Conservation (phyloP, 2,113 vertebrate species). For the Naja naja region DNA sequence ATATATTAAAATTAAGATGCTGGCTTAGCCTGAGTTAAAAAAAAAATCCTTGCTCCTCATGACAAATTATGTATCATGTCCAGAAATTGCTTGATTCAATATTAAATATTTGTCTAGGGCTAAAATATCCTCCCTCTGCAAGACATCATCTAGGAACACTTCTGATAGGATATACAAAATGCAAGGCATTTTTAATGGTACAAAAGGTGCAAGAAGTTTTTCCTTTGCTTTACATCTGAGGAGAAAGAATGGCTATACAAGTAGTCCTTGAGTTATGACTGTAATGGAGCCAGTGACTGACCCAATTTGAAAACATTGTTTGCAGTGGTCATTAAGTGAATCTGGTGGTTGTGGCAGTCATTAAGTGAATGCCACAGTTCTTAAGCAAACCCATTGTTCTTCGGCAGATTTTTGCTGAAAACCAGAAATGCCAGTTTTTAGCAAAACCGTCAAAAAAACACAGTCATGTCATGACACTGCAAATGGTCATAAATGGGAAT, state of each 20-base stretch:
- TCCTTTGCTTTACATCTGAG: background rate
- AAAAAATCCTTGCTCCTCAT: background rate
- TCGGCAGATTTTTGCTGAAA: background rate
- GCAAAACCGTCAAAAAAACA: too few species aligned
- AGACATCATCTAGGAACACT: background rate
- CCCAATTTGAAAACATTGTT: background rate
- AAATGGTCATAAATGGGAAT: too few species aligned
- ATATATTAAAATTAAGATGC: too few species aligned
- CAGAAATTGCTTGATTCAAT: background rate
- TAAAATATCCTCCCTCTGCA: background rate
- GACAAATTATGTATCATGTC: background rate
- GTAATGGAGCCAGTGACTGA: background rate
- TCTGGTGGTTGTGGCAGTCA: background rate
- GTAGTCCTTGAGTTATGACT: background rate
- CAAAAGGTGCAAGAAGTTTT: background rate
- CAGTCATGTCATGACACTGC: too few species aligned
- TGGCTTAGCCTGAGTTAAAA: too few species aligned
- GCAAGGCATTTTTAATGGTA: background rate
- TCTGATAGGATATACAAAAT: background rate
- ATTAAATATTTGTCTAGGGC: background rate
- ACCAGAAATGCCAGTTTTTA: too few species aligned
- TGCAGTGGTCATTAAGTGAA: background rate
- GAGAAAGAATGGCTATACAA: background rate
- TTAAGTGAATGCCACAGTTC: background rate
- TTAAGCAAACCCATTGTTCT: background rate